Conservation (phyloP, 2,797 vertebrate genomes). For the Tamandua tetradactyla region DNA sequence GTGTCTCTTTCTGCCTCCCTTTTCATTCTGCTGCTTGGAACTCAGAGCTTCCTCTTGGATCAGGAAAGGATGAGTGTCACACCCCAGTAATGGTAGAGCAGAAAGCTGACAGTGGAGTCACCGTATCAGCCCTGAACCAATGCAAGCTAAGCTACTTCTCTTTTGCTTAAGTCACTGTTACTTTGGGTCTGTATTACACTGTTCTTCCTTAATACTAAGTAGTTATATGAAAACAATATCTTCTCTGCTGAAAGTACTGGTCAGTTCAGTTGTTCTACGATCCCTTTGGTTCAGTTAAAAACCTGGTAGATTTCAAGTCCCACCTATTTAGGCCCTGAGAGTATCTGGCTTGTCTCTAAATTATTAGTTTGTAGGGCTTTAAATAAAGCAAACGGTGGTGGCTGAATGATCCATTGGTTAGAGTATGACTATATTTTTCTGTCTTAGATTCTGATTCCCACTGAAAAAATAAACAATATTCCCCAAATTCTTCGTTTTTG, state of each 20-base stretch:
- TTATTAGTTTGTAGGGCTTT: background rate
- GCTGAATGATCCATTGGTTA: background rate
- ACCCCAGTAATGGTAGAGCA: background rate
- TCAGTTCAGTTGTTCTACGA: background rate
- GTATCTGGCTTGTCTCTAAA: background rate
- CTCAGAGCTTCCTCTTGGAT: background rate
- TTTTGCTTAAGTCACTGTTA: background rate
- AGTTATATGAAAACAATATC: background rate
- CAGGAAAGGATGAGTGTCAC: background rate
- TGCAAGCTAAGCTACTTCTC: background rate
- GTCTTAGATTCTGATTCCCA: background rate
- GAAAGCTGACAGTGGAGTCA: no score
- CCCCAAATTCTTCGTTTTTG: background rate
- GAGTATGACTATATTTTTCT: background rate
- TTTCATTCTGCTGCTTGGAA: background rate
- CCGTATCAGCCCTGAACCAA: background rate
- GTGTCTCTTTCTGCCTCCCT: background rate
- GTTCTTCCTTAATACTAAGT: background rate
- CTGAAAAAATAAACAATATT: background rate
- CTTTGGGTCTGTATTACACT: background rate
- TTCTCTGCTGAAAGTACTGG: background rate
- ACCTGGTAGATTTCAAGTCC: background rate
- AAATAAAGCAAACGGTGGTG: background rate
- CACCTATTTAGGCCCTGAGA: background rate
- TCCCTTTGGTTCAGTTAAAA: background rate